Conservation (phyloP, 2,113 vertebrate species). For the Mormyrus iriodes region DNA sequence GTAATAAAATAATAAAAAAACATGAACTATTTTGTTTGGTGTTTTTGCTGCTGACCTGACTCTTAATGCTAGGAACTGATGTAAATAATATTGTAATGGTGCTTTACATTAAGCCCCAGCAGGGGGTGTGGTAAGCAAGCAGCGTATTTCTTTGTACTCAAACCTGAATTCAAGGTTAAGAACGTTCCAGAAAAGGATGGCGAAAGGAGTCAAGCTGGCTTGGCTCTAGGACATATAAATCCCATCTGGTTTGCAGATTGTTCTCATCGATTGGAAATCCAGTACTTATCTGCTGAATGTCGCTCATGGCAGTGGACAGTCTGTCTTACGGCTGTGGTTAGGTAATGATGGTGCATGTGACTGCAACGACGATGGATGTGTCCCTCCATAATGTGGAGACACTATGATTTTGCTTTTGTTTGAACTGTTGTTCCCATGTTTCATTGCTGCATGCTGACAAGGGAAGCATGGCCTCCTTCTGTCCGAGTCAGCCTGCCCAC, state of each 20-base stretch:
- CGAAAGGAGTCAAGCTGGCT: neutral
- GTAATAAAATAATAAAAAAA: conserved; percentile 7
- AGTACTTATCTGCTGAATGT: neutral
- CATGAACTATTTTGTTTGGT: neutral
- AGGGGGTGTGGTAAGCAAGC: neutral
- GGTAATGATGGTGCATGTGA: neutral
- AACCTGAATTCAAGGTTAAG: neutral
- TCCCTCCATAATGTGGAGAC: neutral
- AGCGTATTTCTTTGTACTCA: neutral
- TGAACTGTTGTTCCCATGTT: neutral
- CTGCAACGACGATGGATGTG: neutral
- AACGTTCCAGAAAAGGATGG: neutral
- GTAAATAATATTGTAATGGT: neutral
- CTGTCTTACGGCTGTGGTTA: neutral
- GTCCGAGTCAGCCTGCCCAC: neutral
- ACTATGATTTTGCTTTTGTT: neutral
- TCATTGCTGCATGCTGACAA: neutral
- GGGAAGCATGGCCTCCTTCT: neutral
- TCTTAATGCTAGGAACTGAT: neutral
- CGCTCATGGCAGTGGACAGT: neutral
- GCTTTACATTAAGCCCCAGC: neutral
- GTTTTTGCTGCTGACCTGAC: neutral
- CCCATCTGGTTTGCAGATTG: neutral
- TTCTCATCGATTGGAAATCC: neutral
- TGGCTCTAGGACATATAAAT: neutral